Evolutionary conservation across 2,888 invertebrate species (phyloP), one percentile per base, ranked within the genome.

Genomic region (Crepidodera aurea): DNA sequence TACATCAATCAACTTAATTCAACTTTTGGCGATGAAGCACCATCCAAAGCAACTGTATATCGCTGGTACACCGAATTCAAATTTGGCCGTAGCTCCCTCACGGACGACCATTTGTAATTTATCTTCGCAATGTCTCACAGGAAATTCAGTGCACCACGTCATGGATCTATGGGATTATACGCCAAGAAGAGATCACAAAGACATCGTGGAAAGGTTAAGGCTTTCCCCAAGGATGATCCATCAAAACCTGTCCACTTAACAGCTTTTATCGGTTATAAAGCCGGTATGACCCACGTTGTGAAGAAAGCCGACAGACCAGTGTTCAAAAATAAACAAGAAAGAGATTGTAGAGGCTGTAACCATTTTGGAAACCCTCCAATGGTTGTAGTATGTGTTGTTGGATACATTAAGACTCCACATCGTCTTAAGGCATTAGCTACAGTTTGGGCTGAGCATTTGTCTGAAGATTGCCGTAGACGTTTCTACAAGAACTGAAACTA

Each of bases 141-240:
- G 81, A 99, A 99, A 83, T 99, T 99, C 84, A 98, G 97, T 80
- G 98, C 98, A 42, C 99, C 99, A 75, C 94, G 99, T 75, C 98
- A 99, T 89, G 99, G 99, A 77, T 98, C 98, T 60, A 96, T 99
- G 94, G 98, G 98, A 75, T 99, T 99, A 88, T 93, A 98, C 84
- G 99, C 99, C 78, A 98, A 98, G 85, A 99, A 99, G 85, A 89
- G 99, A 73, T 92, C 96, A 72, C 89, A 89, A 72, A 91, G 97
- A 79, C 97, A 97, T 86, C 93, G 98, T 84, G 99, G 99, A 76
- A 98, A 98, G 84, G 95, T 96, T 69, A 99, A 99, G 94, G 95
- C 98, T 57, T 99, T 98, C 87, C 99, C 99, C 27, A 98, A 94
- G 81, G 99, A 99, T 89, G 97, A 99, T 81, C 85, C 92, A 25